Percentiles rank a stretch among this genome's conserved stretches.
phyloP scores from a whole-genome alignment of 2,797 vertebrate genomes.

The Heterohyrax brucei region DNA sequence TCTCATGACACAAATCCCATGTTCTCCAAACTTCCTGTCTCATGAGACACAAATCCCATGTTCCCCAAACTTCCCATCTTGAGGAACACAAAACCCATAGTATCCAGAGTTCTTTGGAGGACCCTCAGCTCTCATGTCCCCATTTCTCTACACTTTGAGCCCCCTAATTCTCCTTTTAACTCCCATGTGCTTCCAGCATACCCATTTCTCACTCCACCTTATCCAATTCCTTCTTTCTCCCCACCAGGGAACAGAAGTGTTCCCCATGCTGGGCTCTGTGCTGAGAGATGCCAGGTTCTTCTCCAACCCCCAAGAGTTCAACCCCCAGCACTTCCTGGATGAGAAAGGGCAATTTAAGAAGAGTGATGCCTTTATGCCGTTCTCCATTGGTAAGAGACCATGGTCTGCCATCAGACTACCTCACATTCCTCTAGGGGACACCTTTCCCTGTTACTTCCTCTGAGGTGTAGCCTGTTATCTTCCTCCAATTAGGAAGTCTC shows the following conservation, averaged over 20 bases:
- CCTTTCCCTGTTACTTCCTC: background rate
- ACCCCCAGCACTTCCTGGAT: slow-evolving; percentile 90
- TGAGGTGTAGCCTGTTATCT: background rate
- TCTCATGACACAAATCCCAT: background rate
- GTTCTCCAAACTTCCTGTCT: background rate
- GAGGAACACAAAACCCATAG: background rate
- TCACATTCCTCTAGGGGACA: background rate
- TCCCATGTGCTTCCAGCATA: background rate
- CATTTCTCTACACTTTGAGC: background rate
- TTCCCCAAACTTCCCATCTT: background rate
- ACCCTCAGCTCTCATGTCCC: background rate
- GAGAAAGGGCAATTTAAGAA: slow-evolving; percentile 88
- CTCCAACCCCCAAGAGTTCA: slow-evolving; percentile 86
- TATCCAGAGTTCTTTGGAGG: background rate
- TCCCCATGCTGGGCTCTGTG: slow-evolving; percentile 84
- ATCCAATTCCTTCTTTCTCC: background rate
- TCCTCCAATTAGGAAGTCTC: background rate
- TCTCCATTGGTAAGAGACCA: slow-evolving; percentile 87
- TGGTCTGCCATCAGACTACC: background rate
- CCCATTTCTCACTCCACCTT: accelerated
- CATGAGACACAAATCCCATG: background rate
- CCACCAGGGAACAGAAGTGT: slow-evolving; percentile 81
- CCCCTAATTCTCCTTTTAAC: background rate
- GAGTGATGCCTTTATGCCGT: slow-evolving; percentile 89
- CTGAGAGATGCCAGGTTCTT: slow-evolving; percentile 87